Conservation (phyloP, 2,888 invertebrate genomes). For the Unio delphinus region DNA sequence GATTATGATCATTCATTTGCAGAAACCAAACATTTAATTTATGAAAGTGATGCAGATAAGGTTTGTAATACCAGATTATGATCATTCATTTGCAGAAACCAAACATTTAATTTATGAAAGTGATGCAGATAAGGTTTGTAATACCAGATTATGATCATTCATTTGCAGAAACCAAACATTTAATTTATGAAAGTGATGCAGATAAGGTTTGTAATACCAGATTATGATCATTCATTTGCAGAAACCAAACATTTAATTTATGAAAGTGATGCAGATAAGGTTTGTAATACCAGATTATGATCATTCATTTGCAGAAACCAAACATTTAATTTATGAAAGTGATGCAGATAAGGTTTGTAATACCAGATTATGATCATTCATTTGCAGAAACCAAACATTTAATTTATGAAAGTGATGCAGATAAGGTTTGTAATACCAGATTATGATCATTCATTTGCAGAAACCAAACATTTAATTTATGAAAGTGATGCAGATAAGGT, state of each 20-base stretch:
- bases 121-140: conserved; percentile 88
- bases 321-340: conserved; percentile 94
- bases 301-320: conserved; percentile 95
- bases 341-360: conserved; percentile 90
- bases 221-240: conserved; percentile 97
- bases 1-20: conserved; percentile 98
- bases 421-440: conserved; percentile 89
- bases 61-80: conserved; percentile 92
- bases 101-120: conserved; percentile 95
- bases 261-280: conserved; percentile 91
- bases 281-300: conserved; percentile 95
- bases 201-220: conserved; percentile 88
- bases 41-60: conserved; percentile 92
- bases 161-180: conserved; percentile 94
- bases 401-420: conserved; percentile 92
- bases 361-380: conserved; percentile 95
- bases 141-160: conserved; percentile 96
- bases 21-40: conserved; percentile 94
- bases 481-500: conserved; percentile 92
- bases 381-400: conserved; percentile 96
- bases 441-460: conserved; percentile 97
- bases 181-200: conserved; percentile 93
- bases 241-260: conserved; percentile 96
- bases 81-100: conserved; percentile 97
- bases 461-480: conserved; percentile 93